Conservation (phyloP, 2,888 invertebrate species). For the Aethes cnicana region DNA sequence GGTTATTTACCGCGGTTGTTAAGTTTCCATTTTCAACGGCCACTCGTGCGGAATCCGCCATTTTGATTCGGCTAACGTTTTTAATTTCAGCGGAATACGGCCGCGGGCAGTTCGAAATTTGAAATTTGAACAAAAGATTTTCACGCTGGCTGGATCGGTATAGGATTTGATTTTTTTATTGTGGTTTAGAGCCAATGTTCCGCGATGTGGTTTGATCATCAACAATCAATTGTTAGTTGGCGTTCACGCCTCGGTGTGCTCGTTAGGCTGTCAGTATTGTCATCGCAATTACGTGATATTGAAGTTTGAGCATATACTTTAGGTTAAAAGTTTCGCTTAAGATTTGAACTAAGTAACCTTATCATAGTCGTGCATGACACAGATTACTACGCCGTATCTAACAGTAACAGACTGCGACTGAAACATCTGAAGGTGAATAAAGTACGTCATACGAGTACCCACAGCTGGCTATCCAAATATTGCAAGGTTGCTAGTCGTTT, state of each 20-base stretch:
- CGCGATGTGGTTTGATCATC: slow-evolving; percentile 10
- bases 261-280: not conserved
- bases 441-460: too few species aligned
- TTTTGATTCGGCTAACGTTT: slow-evolving; percentile 72
- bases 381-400: too few species aligned
- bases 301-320: too few species aligned
- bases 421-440: too few species aligned
- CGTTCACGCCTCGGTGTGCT: slow-evolving; percentile 13
- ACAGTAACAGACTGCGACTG: too few species aligned
- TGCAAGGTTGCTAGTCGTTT: too few species aligned
- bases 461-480: too few species aligned
- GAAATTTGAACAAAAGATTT: slow-evolving; percentile 31
- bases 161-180: slow-evolving; percentile 27
- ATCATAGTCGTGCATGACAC: too few species aligned
- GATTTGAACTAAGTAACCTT: too few species aligned
- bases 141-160: slow-evolving; percentile 18
- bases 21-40: slow-evolving; percentile 72
- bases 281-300: not conserved
- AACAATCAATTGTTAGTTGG: not conserved
- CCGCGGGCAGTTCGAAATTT: slow-evolving; percentile 36
- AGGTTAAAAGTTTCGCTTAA: too few species aligned
- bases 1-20: slow-evolving; percentile 80
- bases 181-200: slow-evolving; percentile 7
- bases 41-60: slow-evolving; percentile 73
- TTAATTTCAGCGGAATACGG: slow-evolving; percentile 72